Evolutionary conservation across 2,113 vertebrate genomes (phyloP).

Genomic region (Arizona elegans): DNA sequence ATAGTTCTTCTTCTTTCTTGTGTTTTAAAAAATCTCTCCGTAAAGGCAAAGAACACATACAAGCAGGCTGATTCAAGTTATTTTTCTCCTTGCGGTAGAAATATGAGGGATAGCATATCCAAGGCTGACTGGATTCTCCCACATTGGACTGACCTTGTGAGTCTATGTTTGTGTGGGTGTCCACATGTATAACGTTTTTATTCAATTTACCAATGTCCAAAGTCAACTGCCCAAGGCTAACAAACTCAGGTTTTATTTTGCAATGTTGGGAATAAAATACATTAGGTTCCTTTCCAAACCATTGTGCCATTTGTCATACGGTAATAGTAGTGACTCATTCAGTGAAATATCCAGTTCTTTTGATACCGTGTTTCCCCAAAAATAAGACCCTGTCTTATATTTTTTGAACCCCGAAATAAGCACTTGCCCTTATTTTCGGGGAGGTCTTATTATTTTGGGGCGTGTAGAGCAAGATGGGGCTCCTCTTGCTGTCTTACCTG

Average conservation of each 20-base stretch:
- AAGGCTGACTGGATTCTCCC: background rate
- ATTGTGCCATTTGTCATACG: background rate
- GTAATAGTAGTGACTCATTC: background rate
- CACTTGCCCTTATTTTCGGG: no score
- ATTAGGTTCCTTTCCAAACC: background rate
- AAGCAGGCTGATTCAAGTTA: background rate
- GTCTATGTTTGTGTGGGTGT: background rate
- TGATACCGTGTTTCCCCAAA: background rate
- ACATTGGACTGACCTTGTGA: background rate
- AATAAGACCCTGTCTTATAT: no score
- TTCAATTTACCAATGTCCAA: background rate
- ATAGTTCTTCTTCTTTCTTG: background rate
- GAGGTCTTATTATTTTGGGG: no score
- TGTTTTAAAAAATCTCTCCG: background rate
- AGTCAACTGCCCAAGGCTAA: background rate
- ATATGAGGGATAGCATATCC: background rate
- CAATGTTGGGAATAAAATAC: background rate
- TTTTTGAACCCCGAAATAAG: no score
- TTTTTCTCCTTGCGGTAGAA: background rate
- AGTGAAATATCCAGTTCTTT: background rate
- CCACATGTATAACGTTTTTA: background rate
- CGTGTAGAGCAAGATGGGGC: no score
- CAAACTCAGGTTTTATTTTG: background rate
- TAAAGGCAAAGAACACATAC: background rate
- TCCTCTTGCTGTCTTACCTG: no score